Evolutionary conservation across 1,140 invertebrate species (phyloP).

Genomic region (Pararge aegeria): DNA sequence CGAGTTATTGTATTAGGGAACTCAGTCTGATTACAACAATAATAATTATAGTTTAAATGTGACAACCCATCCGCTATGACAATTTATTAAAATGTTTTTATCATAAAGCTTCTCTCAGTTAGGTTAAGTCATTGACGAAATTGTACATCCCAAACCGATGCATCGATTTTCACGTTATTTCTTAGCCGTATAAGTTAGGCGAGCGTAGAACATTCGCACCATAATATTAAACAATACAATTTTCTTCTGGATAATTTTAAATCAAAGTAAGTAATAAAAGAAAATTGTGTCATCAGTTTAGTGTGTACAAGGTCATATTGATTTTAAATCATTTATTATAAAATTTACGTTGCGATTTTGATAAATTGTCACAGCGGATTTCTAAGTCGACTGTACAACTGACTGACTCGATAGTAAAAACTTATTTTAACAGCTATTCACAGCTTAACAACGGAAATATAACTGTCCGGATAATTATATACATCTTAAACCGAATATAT

Average conservation of each 20-base stretch:
- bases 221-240: no score
- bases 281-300: no score
- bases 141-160: no score
- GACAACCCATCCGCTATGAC: slow-evolving; percentile 10
- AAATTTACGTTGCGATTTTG: background rate
- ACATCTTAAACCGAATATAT: slow-evolving; percentile 47
- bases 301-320: no score
- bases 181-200: no score
- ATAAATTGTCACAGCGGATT: slow-evolving; percentile 3
- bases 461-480: slow-evolving; percentile 43
- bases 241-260: no score
- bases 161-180: no score
- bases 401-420: slow-evolving; percentile 29
- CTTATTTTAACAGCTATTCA: slow-evolving; percentile 54
- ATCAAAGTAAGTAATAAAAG: no score
- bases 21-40: slow-evolving; percentile 43
- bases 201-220: no score
- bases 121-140: no score
- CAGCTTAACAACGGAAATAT: slow-evolving; percentile 67
- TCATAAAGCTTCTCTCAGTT: background rate
- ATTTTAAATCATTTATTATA: background rate
- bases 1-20: slow-evolving; percentile 33
- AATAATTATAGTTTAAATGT: background rate
- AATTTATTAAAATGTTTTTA: slow-evolving; percentile 7
- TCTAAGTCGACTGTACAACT: slow-evolving; percentile 12